Base-by-base conservation (phyloP, 2,113 vertebrate genomes). In the Heliornis fulica region DNA sequence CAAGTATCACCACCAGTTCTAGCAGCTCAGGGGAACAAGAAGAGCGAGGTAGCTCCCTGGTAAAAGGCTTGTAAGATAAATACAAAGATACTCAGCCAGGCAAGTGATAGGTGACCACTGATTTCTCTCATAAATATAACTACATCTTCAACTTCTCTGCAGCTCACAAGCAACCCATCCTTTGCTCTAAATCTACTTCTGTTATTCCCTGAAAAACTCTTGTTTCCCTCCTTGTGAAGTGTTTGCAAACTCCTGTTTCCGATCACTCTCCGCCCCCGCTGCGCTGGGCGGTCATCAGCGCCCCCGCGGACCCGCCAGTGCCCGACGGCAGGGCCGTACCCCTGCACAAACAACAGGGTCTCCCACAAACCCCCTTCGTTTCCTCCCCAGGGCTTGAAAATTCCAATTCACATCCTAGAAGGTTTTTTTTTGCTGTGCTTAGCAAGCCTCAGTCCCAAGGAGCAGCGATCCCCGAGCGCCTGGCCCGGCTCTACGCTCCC, bases 1-100 rank as follows among this genome's bases (percentile, higher is more conserved):
- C 4, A 0, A 26, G 54, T 7, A 26, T 14, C 63, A 20, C 13
- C 59, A 21, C 19, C 0, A 1, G 11, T 4, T 21, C 15, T 70
- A n/a, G 7, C 69, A 61, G 51, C 40, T 50, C 43, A 15, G 12
- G 45, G 51, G 13, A 70, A 36, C 19, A 7, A 0, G 10, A 16
- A 53, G 61, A 41, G 34, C 2, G 0, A 76, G 14, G 40, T 5
- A 32, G 15, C 13, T 29, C 51, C 36, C 3, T 1, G 7, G 29
- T 13, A 21, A 79, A 76, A 51, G 51, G 32, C 64, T 19, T 40
- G 32, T 20, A 36, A 60, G 36, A 56, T 40, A 65, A 75, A 60
- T 14, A n/a, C 8, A 26, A 69, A 56, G 28, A 28, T 34, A 54
- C 40, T 74, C 32, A 50, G 17, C 45, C 40, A 50, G 45, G 45